A percentile compares a stretch with the other conserved stretches of the same genome.
Evolutionary conservation across 2,113 vertebrate genomes (phyloP).

Genomic region (Scomber colias): DNA sequence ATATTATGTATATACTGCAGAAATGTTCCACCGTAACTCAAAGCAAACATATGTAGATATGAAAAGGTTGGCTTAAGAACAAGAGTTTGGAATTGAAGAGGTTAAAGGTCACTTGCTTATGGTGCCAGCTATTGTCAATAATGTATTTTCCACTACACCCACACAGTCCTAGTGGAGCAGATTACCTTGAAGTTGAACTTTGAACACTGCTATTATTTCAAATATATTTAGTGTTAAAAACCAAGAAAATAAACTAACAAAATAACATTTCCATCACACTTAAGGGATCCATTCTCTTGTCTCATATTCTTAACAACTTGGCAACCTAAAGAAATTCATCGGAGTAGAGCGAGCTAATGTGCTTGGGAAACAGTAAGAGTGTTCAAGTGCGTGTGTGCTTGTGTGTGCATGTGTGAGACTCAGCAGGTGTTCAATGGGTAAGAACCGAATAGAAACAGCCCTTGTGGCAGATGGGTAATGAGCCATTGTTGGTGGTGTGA

Average conservation of each 20-base stretch:
- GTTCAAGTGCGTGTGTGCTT: not conserved
- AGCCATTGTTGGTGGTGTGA: conserved; percentile 59
- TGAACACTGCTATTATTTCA: not conserved
- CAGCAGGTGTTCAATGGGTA: conserved; percentile 71
- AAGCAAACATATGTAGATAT: not conserved
- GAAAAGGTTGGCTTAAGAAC: not conserved
- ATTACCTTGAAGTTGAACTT: no score
- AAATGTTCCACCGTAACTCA: not conserved
- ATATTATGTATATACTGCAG: no score
- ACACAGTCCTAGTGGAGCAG: not conserved
- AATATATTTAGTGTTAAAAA: not conserved
- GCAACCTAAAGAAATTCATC: conserved; percentile 16
- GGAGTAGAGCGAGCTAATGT: conserved; percentile 18
- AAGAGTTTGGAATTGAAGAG: not conserved
- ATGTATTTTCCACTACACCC: not conserved
- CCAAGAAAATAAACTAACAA: not conserved
- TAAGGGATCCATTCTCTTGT: not conserved
- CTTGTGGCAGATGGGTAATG: conserved; percentile 71
- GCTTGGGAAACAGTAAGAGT: conserved; percentile 5
- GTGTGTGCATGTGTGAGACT: conserved; percentile 28
- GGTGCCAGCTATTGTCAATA: not conserved
- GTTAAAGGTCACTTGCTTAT: not conserved
- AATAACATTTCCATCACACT: not conserved
- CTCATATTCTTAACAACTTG: conserved; percentile 10
- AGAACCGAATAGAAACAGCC: conserved; percentile 66